A percentile compares a stretch with the other conserved stretches of the same genome.
Conservation (phyloP, 2,113 vertebrate species). For the Myodes glareolus region DNA sequence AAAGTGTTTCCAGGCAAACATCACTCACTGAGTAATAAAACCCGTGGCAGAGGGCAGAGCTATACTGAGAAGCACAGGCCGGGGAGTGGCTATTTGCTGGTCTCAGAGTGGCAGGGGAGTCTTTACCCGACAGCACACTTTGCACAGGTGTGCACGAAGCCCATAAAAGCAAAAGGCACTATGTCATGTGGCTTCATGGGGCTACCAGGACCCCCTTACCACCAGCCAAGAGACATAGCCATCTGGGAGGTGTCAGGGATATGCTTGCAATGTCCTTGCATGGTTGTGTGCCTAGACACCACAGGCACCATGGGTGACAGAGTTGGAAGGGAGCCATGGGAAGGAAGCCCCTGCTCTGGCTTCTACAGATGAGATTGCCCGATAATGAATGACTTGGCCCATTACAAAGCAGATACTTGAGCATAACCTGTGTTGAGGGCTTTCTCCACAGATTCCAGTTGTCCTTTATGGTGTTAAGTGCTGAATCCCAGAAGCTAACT, state of each 20-base stretch:
- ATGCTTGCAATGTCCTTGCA: no score
- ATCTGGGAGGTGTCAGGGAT: rapidly evolving
- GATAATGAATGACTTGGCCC: background rate
- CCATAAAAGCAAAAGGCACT: background rate
- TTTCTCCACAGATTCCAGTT: background rate
- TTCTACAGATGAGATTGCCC: background rate
- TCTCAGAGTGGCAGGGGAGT: background rate
- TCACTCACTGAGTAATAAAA: conserved; percentile 65
- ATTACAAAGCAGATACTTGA: background rate
- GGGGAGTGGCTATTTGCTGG: background rate
- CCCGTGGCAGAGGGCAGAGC: conserved; percentile 27
- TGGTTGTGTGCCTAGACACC: no score
- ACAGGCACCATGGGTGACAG: rapidly evolving
- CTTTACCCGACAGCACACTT: background rate
- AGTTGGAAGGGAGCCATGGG: rapidly evolving
- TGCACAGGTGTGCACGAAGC: background rate
- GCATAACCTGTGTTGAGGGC: background rate
- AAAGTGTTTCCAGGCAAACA: conserved; percentile 67
- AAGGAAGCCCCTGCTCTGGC: background rate
- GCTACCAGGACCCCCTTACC: background rate
- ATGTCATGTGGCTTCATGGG: rapidly evolving
- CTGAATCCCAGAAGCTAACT: background rate
- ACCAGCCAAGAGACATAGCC: background rate
- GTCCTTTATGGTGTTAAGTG: background rate
- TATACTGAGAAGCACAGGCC: background rate